Evolutionary conservation across 2,797 vertebrate genomes (phyloP), one percentile per base, ranked within the genome.

Genomic region (Nyctibius grandis): DNA sequence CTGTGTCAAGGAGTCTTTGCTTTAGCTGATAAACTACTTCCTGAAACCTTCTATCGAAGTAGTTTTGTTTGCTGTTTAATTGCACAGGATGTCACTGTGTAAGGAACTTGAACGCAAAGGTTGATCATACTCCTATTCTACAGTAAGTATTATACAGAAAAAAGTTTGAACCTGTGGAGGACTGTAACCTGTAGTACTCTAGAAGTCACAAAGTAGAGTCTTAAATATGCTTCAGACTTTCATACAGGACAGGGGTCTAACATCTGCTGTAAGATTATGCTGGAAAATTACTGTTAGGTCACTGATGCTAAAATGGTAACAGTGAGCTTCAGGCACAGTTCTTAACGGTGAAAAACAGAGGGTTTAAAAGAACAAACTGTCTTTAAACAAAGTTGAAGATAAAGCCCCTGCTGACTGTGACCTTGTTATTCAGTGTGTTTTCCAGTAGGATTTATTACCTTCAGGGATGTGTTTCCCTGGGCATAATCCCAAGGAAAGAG

Each of bases 361-460:
- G 7, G 10, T 28, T 93, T 81, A 79, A 57, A 90, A 64, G 75
- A 83, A 42, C 64, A 84, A 78, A n/a, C 42, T 88, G 53, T 63
- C 34, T 69, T 84, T 68, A 90, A 95, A 91, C 45, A 68, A 77
- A 85, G 33, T 50, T 54, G 72, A 69, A 88, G 78, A 80, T 91
- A 94, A 94, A 34, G 50, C 11, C 38, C 25, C 33, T 77, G 57
- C 56, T 61, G 48, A 48, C 70, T 69, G 63, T 82, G 91, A 91
- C 78, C 87, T 95, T 93, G 68, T 64, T 87, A 11, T 13, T 86
- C 68, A 51, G 67, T 38, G n/a, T 77, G 59, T 74, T 76, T 94
- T 50, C 54, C 77, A 81, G 25, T 44, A 68, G 34, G n/a, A 91
- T 23, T 53, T 85, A 33, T 3, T 91, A 17, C 12, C 45, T 79